Evolutionary conservation across 1,140 invertebrate genomes (phyloP).

Genomic region (Varroa destructor): DNA sequence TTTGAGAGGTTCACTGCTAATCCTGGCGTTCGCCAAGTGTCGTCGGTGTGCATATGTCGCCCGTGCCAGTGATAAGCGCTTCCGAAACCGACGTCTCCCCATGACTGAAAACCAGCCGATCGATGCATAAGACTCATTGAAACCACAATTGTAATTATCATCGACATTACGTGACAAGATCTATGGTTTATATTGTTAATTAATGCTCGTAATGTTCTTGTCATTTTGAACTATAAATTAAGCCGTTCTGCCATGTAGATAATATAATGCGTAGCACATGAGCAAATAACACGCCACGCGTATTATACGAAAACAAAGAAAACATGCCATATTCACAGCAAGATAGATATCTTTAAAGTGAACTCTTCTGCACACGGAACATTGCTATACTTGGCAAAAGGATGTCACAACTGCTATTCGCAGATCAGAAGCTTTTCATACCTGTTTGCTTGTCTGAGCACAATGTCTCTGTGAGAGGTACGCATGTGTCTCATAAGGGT

Average conservation of each 20-base stretch:
- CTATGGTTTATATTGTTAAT: not conserved
- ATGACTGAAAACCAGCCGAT: not conserved
- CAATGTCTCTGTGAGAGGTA: slow-evolving; percentile 36
- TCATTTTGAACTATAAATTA: not conserved
- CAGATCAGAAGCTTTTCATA: not conserved
- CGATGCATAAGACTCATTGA: not conserved
- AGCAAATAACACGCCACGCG: too few relatives aligned
- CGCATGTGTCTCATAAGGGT: slow-evolving; percentile 39
- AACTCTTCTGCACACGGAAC: too few relatives aligned
- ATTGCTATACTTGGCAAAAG: too few relatives aligned
- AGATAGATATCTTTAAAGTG: too few relatives aligned
- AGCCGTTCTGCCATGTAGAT: too few relatives aligned
- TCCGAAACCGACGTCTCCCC: slow-evolving; percentile 15
- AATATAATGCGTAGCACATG: too few relatives aligned
- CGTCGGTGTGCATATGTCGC: slow-evolving; percentile 10
- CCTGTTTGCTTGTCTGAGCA: not conserved
- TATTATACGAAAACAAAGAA: too few relatives aligned
- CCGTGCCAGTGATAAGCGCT: slow-evolving; percentile 15
- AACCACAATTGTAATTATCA: not conserved
- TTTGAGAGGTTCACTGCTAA: too few relatives aligned
- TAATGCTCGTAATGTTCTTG: not conserved
- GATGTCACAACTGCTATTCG: too few relatives aligned
- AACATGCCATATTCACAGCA: too few relatives aligned
- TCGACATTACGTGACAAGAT: not conserved
- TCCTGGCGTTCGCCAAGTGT: not conserved